Percentiles rank a stretch among this genome's conserved stretches.
Conservation (phyloP, 1,140 invertebrate genomes). For the Diplogasteroides magnus region DNA sequence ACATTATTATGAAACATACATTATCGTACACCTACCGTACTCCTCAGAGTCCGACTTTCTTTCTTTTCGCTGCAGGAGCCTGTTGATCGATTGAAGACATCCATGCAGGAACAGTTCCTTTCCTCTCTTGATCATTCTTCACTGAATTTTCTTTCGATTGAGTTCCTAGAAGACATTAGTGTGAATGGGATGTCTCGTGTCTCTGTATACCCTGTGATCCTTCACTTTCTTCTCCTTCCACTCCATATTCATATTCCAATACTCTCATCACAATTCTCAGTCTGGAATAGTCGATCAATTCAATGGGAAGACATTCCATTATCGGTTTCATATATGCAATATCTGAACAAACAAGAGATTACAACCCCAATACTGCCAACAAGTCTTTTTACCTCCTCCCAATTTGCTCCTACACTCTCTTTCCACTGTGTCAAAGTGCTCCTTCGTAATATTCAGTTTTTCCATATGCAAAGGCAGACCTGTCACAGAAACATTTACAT, state of each 20-base stretch:
- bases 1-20: too few species aligned
- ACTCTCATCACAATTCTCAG: constrained; percentile 26
- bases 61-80: too few species aligned
- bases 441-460: background rate
- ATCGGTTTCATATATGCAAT: constrained; percentile 25
- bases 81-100: too few species aligned
- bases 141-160: too few species aligned
- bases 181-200: too few species aligned
- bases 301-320: constrained; percentile 27
- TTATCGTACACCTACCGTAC: too few species aligned
- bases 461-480: background rate
- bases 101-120: too few species aligned
- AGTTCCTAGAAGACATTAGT: too few species aligned
- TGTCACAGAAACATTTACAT: background rate
- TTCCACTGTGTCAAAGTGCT: background rate
- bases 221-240: constrained; percentile 3
- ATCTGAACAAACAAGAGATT: constrained; percentile 18
- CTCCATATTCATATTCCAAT: constrained; percentile 33
- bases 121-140: too few species aligned
- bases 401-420: background rate
- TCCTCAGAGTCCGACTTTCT: too few species aligned
- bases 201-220: constrained; percentile 1
- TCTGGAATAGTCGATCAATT: constrained; percentile 17
- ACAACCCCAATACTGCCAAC: background rate
- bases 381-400: background rate